These are phyloP conservation scores for Salticus scenicus DNA, from an alignment of 2,888 invertebrate genomes.

Conservation along the genomic window DNA sequence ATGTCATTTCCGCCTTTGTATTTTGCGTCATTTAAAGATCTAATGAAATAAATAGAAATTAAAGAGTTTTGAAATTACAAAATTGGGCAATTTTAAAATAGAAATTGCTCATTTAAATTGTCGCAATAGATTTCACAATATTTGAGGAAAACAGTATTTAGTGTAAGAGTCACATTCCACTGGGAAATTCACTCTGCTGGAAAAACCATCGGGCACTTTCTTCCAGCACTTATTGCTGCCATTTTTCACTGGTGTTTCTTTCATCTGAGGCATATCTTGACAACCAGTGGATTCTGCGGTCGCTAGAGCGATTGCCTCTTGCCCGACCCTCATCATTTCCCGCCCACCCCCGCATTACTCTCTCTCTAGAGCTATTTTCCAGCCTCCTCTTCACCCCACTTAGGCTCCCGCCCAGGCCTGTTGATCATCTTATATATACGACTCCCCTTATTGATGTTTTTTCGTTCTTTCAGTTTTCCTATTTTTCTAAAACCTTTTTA, in stretches of 20 bases:
- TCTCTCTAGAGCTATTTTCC: constrained; percentile 2
- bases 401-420: constrained; percentile 27
- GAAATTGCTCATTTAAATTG: too few species aligned
- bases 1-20: too few species aligned
- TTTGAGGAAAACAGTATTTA: background rate
- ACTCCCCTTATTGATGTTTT: constrained; percentile 9
- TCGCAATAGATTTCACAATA: too few species aligned
- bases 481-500: background rate
- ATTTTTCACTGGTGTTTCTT: constrained; percentile 57
- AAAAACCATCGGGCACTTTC: constrained; percentile 37
- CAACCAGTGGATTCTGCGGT: constrained; percentile 57
- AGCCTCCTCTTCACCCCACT: constrained; percentile 11
- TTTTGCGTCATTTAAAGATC: too few species aligned
- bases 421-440: constrained; percentile 42
- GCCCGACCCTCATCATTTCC: constrained; percentile 45
- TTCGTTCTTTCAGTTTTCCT: constrained; percentile 4
- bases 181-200: background rate
- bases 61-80: too few species aligned
- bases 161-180: background rate
- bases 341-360: constrained; percentile 19
- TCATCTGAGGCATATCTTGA: constrained; percentile 57
- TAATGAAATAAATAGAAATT: too few species aligned
- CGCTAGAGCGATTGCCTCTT: constrained; percentile 29
- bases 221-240: constrained; percentile 51
- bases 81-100: too few species aligned